These are phyloP conservation scores for Perithous albicinctus DNA, from an alignment of 2,888 invertebrate genomes.

Conservation along the genomic window DNA sequence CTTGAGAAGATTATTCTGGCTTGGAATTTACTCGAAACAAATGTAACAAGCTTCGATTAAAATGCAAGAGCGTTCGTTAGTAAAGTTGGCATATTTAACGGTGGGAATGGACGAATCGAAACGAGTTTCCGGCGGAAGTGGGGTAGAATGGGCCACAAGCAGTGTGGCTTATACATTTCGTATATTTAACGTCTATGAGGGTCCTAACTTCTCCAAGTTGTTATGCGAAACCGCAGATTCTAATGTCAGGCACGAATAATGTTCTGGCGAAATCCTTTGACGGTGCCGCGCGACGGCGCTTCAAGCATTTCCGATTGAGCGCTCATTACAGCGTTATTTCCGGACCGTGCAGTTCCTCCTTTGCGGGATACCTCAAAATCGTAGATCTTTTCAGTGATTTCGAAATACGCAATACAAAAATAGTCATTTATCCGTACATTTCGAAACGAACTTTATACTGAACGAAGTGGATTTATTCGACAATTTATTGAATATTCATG, in stretches of 20 bases:
- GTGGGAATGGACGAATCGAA: conserved; percentile 22
- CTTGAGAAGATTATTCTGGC: not conserved
- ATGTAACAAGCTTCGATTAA: conserved; percentile 12
- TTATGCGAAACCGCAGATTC: conserved; percentile 11
- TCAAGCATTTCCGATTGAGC: conserved; percentile 12
- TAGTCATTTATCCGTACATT: no score
- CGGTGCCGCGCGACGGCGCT: not conserved
- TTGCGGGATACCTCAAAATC: not conserved
- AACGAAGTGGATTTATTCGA: not conserved
- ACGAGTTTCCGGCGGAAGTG: conserved; percentile 23
- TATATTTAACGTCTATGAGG: conserved; percentile 12
- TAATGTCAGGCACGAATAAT: conserved; percentile 18
- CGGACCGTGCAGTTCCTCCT: not conserved
- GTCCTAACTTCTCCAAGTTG: conserved; percentile 9
- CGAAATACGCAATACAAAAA: not conserved
- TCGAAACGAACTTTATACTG: not conserved
- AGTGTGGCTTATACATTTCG: not conserved
- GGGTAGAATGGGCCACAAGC: conserved; percentile 1
- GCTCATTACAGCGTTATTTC: not conserved
- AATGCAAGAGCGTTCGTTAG: conserved; percentile 20
- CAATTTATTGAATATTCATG: not conserved
- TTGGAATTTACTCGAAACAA: conserved; percentile 9
- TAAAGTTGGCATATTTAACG: conserved; percentile 4
- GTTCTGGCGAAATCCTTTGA: conserved; percentile 9
- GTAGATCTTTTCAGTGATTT: not conserved